Evolutionary conservation across 2,888 invertebrate genomes (phyloP).

Genomic region (Lasioglossum zephyrum): DNA sequence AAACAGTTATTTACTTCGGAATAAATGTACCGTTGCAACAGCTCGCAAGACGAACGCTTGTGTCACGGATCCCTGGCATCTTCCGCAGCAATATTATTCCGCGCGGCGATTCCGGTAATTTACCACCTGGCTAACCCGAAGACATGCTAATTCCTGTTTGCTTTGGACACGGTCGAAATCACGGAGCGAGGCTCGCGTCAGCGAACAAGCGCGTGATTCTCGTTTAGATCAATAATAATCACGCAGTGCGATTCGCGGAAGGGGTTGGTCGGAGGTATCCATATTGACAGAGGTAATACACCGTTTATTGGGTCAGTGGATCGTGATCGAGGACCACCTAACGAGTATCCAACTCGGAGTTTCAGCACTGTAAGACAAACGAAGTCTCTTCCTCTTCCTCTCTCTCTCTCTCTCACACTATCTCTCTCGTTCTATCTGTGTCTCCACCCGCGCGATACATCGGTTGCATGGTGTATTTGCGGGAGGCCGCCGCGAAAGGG

Average conservation of each 20-base stretch:
- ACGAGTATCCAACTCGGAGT: constrained; percentile 10
- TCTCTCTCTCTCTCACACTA: neutral
- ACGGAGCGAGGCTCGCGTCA: neutral
- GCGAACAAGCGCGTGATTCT: constrained; percentile 18
- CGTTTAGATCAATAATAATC: constrained; percentile 39
- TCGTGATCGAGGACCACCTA: constrained; percentile 26
- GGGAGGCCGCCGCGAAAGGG: neutral
- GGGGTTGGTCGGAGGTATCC: neutral
- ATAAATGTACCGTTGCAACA: neutral
- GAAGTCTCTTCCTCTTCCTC: neutral
- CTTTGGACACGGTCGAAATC: neutral
- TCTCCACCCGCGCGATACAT: neutral
- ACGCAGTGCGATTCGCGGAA: neutral
- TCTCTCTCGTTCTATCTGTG: neutral
- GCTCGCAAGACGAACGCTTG: neutral
- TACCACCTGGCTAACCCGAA: neutral
- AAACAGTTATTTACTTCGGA: neutral
- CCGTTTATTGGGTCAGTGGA: constrained; percentile 40
- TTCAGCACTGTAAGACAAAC: constrained; percentile 10
- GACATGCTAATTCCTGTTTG: constrained; percentile 12
- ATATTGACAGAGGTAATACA: constrained; percentile 42
- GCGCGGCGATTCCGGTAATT: neutral
- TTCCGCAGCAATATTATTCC: neutral
- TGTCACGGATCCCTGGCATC: neutral
- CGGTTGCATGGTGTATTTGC: constrained; percentile 10